phyloP scores from a whole-genome alignment of 2,888 invertebrate genomes.

The Stenodera caucasica region DNA sequence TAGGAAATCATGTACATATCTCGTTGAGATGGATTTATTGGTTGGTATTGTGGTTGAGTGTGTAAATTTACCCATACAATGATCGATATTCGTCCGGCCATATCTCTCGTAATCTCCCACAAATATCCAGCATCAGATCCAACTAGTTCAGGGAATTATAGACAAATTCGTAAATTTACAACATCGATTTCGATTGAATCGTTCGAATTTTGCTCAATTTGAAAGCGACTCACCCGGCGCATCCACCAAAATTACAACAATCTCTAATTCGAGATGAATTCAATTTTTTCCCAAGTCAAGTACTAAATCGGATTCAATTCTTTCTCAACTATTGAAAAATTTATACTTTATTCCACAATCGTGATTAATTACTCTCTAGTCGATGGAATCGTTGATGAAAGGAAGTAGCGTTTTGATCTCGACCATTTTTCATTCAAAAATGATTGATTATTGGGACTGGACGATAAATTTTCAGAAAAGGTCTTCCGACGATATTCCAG shows the following conservation, averaged over 20 bases:
- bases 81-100: slow-evolving; percentile 30
- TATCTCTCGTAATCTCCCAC: background rate
- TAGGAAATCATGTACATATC: slow-evolving; percentile 4
- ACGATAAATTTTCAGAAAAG: background rate
- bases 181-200: background rate
- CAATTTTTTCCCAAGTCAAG: too few species aligned
- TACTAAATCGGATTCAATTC: too few species aligned
- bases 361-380: too few species aligned
- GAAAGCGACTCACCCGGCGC: background rate
- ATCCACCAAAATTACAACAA: background rate
- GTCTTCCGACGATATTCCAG: too few species aligned
- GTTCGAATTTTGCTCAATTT: too few species aligned
- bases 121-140: background rate
- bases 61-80: slow-evolving; percentile 23
- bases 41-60: slow-evolving; percentile 19
- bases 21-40: slow-evolving; percentile 12
- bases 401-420: background rate
- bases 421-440: background rate
- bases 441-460: background rate
- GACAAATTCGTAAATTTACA: background rate
- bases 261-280: too few species aligned
- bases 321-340: too few species aligned
- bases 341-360: too few species aligned
- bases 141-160: background rate
- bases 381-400: too few species aligned